phyloP scores from a whole-genome alignment of 2,797 vertebrate genomes.

The Tinamus major region DNA sequence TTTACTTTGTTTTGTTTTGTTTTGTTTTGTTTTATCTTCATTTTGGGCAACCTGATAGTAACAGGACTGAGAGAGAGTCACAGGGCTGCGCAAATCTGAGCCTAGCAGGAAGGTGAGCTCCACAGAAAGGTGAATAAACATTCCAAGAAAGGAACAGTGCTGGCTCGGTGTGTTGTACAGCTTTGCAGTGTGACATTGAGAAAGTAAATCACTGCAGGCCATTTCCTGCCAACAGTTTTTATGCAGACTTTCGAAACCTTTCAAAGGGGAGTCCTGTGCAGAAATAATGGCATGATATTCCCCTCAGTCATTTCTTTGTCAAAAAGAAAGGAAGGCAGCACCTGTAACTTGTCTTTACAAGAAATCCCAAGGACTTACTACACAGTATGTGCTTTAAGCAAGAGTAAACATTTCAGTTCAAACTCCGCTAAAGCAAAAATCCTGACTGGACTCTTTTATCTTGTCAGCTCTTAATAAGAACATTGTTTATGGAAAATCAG shows the following conservation, averaged over 20 bases:
- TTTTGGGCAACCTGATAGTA: background rate
- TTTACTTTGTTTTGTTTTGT: fast-evolving
- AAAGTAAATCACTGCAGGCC: background rate
- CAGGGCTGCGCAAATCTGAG: background rate
- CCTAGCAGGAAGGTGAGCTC: background rate
- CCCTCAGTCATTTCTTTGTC: background rate
- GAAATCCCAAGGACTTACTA: background rate
- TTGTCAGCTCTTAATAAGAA: background rate
- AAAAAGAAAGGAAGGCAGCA: background rate
- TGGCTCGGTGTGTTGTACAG: background rate
- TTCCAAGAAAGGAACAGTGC: background rate
- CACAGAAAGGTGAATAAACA: background rate
- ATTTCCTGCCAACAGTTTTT: background rate
- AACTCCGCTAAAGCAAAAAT: background rate
- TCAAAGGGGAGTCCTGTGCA: background rate
- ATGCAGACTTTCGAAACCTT: background rate
- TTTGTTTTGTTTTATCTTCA: background rate
- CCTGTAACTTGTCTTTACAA: fast-evolving
- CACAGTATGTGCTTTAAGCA: background rate
- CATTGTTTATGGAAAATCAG: background rate
- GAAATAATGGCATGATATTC: background rate
- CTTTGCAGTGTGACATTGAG: background rate
- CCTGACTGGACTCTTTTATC: fast-evolving
- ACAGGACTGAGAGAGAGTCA: background rate
- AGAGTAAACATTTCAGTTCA: background rate